These are phyloP conservation scores for Athalia rosae DNA, from an alignment of 2,888 invertebrate species.

Conservation along the genomic window DNA sequence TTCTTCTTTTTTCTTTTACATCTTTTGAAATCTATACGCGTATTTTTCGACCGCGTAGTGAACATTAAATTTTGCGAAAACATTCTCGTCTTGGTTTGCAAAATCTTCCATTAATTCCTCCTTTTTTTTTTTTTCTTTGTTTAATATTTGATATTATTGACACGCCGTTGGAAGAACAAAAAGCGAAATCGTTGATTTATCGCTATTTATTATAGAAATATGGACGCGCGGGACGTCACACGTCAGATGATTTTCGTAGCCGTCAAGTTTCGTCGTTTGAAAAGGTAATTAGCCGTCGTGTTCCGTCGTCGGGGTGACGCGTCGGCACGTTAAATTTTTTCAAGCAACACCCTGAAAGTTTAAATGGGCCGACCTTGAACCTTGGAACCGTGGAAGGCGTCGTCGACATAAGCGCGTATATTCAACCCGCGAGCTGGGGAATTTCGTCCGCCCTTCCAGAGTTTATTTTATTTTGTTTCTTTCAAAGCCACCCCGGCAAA, in stretches of 20 bases:
- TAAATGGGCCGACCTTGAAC: slow-evolving; percentile 8
- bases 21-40: no score
- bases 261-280: background rate
- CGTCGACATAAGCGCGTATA: background rate
- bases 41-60: no score
- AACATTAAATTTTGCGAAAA: no score
- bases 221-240: background rate
- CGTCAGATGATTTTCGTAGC: background rate
- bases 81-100: no score
- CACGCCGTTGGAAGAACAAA: no score
- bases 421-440: slow-evolving; percentile 2
- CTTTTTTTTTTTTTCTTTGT: no score
- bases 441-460: background rate
- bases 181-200: no score
- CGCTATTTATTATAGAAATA: no score
- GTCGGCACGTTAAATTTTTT: slow-evolving; percentile 28
- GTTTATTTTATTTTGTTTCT: background rate
- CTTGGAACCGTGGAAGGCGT: slow-evolving; percentile 5
- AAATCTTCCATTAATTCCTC: no score
- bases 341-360: slow-evolving; percentile 17
- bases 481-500: background rate
- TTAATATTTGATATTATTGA: no score
- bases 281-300: slow-evolving; percentile 1
- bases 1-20: no score
- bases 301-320: background rate